Evolutionary conservation across 2,888 invertebrate species (phyloP), one percentile per base, ranked within the genome.

Genomic region (Aproaerema taeniolella): DNA sequence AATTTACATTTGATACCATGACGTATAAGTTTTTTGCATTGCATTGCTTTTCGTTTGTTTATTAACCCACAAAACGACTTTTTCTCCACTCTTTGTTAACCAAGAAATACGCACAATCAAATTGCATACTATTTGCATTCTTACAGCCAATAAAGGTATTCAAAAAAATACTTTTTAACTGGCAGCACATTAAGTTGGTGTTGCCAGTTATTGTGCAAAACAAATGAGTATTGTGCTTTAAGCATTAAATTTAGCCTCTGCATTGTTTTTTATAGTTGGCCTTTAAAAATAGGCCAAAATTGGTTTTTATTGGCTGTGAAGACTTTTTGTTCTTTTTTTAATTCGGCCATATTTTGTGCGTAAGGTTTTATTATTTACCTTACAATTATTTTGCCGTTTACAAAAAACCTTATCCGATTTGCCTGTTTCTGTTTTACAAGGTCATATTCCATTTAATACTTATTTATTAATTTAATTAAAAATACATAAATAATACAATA

Each of bases 401-500:
- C n/a, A n/a, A n/a, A n/a, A n/a, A n/a, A n/a, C n/a, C n/a, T n/a
- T n/a, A n/a, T n/a, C n/a, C n/a, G n/a, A n/a, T n/a, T n/a, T n/a
- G n/a, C n/a, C n/a, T n/a, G n/a, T n/a, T n/a, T n/a, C n/a, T n/a
- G n/a, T n/a, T n/a, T n/a, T n/a, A n/a, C n/a, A n/a, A n/a, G n/a
- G n/a, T n/a, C n/a, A n/a, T n/a, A n/a, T 59, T 61, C 52, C 55
- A 64, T 63, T 69, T 62, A 67, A 62, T 65, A 71, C 66, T 69
- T 70, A 71, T 53, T 58, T n/a, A n/a, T n/a, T n/a, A n/a, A n/a
- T n/a, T n/a, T n/a, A n/a, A n/a, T n/a, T n/a, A n/a, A 61, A 57
- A 67, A 65, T 71, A 70, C 67, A 68, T 66, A 67, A 75, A 73
- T 70, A 64, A 71, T 67, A 72, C 62, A 63, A 61, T 51, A 54